Base-by-base conservation (phyloP, 2,888 invertebrate genomes). In the Drosophila borborema region DNA sequence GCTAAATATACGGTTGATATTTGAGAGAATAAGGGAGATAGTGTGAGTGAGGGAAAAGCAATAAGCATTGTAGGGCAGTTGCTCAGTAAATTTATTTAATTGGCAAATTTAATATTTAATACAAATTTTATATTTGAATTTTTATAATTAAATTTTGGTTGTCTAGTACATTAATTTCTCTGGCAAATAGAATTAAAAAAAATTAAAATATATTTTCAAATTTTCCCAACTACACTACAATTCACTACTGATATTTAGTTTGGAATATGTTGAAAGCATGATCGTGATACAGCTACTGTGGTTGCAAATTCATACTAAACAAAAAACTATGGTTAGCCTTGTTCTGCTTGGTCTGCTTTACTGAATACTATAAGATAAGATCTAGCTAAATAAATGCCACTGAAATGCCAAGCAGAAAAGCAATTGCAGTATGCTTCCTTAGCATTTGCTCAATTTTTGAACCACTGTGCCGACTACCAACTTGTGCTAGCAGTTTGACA, bases 401-500 rank as follows among this genome's bases (percentile, higher is more conserved):
- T 45, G 2, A 45, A 45, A 45, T 45, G 45, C 8, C 45, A 45
- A 45, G 20, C 2, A 12, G 20, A 45, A 23, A 14, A 46, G 23
- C 46, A 23, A 28, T 48, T 48, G 6, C 18, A 1, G 18, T 43
- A 43, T 20, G 1, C 12, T 16, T 20, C 20, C 20, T 20, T 20
- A 20, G 20, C 20, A 20, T 20, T 20, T 20, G 20, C 10, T 16
- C 12, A 10, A 3, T 56, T 43, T 43, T 38, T 1, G 0, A 1
- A 36, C 69, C 85, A 86, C 78, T 65, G 74, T 86, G 65, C 49
- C 40, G 7, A 23, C 55, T 51, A 7, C 66, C 51, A 55, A 10
- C 34, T 49, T 36, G 12, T 45, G 20, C 56, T 58, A 66, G 48
- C 62, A 64, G 51, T 64, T 80, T 82, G 90, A 90, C 90, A 85